Percentiles rank a stretch among this genome's conserved stretches.
phyloP scores from a whole-genome alignment of 2,888 invertebrate species.

The Idaea straminata region DNA sequence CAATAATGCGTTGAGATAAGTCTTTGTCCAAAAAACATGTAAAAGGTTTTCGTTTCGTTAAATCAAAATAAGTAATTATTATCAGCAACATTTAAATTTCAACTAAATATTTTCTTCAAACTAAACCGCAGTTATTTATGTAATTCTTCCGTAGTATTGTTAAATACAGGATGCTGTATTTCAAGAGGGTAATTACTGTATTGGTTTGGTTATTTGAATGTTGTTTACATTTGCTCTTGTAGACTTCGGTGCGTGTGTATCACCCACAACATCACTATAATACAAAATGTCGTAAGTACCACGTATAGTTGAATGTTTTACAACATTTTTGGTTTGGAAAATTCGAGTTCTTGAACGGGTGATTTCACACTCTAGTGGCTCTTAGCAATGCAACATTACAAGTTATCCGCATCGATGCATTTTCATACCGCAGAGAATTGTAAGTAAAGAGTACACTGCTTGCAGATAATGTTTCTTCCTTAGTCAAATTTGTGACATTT shows the following conservation, averaged over 20 bases:
- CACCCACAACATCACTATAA: conserved; percentile 27
- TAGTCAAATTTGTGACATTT: not conserved
- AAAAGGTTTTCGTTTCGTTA: too few relatives aligned
- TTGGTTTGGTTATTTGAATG: conserved; percentile 37
- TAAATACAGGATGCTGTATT: conserved; percentile 28
- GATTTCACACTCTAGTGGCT: conserved; percentile 69
- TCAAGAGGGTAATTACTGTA: conserved; percentile 51
- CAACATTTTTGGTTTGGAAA: conserved; percentile 33
- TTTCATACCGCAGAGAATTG: conserved; percentile 64
- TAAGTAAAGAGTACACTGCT: conserved; percentile 20
- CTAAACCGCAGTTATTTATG: conserved; percentile 13
- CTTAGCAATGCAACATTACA: conserved; percentile 42
- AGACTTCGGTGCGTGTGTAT: conserved; percentile 52
- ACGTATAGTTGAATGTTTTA: not conserved
- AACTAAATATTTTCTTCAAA: not conserved
- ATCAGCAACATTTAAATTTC: not conserved
- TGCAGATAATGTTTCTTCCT: not conserved
- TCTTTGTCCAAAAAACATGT: too few relatives aligned
- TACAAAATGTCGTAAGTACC: not conserved
- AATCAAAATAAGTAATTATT: too few relatives aligned
- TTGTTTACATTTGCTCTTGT: conserved; percentile 34
- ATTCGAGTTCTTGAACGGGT: conserved; percentile 42
- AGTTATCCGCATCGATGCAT: conserved; percentile 51
- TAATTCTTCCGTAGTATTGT: not conserved
- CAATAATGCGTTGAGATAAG: too few relatives aligned